Evolutionary conservation across 1,140 invertebrate genomes (phyloP), one percentile per base, ranked within the genome.

Genomic region (Achroia grisella): DNA sequence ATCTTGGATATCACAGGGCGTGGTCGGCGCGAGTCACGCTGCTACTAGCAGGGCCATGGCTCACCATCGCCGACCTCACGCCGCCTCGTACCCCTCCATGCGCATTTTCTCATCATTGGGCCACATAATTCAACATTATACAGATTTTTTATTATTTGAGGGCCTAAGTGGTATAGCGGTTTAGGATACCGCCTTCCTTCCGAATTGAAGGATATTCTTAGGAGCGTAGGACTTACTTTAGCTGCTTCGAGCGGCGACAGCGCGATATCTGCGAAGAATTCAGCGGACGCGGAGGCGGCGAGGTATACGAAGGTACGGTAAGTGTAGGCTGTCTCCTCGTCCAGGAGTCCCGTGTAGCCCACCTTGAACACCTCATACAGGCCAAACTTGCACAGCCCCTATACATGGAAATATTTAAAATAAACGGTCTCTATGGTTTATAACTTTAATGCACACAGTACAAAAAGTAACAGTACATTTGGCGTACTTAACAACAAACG

Each of bases 251-350:
- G 94, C 8, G 98, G 98, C 48, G 97, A 97, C 36, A 99, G 89
- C 48, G 97, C 95, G 79, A 99, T 99, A 71, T 99, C 98, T 56
- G 98, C 98, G 79, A 99, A 99, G 89, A 99, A 99, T 87, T 99
- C 98, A 44, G 98, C 98, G 1, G 95, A 96, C 0, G 98, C 98
- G 42, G 96, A 98, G 0, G 98, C 94, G 41, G 94, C 93, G 48
- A 99, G 86, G 72, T 99, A 99, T 8, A 99, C 88, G 37, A 89
- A 89, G 1, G 98, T 99, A 81, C 98, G 91, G 87, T 94, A 99
- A 9, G 95, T 86, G 86, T 96, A 99, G 0, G 96, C 87, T 17
- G 95, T 91, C 87, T 99, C 98, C 85, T 99, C 98, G 44, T 98
- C 98, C 52, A 97, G 78, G 8, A 96, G 47, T 56, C 92, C 89